phyloP scores from a whole-genome alignment of 2,113 vertebrate species.

The Melanocharis versteri region DNA sequence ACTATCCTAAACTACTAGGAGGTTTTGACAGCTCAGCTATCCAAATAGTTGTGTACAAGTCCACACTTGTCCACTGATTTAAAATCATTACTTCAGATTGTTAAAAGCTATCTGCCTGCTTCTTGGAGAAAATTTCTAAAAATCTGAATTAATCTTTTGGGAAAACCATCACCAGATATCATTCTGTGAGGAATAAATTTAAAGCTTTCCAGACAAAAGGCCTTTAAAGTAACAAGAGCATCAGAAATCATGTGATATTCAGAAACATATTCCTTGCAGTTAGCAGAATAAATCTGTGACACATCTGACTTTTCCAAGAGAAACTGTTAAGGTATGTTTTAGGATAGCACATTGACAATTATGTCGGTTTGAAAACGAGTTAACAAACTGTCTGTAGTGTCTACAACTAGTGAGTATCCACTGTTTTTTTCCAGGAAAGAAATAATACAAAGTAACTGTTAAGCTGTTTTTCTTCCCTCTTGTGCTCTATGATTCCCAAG shows the following conservation, averaged over 20 bases:
- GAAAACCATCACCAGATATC: background rate
- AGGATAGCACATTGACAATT: background rate
- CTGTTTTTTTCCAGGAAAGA: background rate
- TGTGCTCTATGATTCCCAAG: background rate
- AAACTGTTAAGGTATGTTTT: background rate
- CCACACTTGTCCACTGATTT: background rate
- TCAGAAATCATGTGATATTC: background rate
- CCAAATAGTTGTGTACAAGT: background rate
- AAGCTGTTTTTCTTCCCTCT: background rate
- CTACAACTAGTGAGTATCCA: background rate
- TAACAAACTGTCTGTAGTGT: background rate
- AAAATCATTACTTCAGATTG: background rate
- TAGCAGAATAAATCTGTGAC: background rate
- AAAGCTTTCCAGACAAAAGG: background rate
- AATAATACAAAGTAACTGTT: background rate
- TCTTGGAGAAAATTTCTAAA: background rate
- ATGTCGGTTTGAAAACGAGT: background rate
- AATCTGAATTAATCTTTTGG: background rate
- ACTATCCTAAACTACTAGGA: background rate
- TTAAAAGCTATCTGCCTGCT: background rate
- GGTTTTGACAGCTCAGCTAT: background rate
- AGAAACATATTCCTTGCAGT: background rate
- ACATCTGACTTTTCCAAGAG: background rate
- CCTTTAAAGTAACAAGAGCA: background rate
- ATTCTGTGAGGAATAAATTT: background rate